Conservation (phyloP, 2,797 vertebrate genomes). For the Caiman crocodilus region DNA sequence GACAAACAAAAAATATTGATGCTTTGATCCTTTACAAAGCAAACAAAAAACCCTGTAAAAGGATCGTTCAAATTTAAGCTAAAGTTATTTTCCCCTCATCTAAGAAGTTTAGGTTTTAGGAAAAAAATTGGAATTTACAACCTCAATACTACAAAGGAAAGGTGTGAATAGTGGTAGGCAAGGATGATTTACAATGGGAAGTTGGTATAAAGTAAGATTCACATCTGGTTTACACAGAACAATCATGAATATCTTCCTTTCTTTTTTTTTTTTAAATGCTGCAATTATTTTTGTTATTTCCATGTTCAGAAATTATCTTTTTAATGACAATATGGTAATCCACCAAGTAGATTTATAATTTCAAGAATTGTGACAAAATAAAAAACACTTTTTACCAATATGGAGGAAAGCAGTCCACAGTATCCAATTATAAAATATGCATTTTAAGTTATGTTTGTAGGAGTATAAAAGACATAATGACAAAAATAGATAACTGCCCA, state of each 20-base stretch:
- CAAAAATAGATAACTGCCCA: conserved; percentile 36
- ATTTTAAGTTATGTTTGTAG: conserved; percentile 21
- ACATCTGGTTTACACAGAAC: neutral
- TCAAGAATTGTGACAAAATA: conserved; percentile 13
- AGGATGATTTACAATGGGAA: conserved; percentile 22
- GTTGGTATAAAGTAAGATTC: neutral
- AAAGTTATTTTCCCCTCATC: conserved; percentile 13
- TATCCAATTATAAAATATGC: conserved; percentile 42
- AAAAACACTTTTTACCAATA: conserved; percentile 46
- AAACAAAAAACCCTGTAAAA: neutral
- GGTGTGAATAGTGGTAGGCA: conserved; percentile 26
- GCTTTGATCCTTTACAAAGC: conserved; percentile 23
- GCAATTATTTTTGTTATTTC: neutral
- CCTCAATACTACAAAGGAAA: conserved; percentile 40
- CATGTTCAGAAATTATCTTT: neutral
- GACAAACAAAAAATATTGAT: conserved; percentile 39
- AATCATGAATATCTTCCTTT: neutral
- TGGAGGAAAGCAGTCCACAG: neutral
- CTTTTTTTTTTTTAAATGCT: neutral
- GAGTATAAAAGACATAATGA: conserved; percentile 38
- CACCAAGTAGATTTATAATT: conserved; percentile 12
- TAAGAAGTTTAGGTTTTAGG: neutral
- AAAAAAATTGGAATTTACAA: conserved; percentile 39
- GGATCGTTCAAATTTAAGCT: conserved; percentile 9
- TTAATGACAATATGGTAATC: conserved; percentile 11